Conservation (phyloP, 2,888 invertebrate species). For the Drosophila emarginata region DNA sequence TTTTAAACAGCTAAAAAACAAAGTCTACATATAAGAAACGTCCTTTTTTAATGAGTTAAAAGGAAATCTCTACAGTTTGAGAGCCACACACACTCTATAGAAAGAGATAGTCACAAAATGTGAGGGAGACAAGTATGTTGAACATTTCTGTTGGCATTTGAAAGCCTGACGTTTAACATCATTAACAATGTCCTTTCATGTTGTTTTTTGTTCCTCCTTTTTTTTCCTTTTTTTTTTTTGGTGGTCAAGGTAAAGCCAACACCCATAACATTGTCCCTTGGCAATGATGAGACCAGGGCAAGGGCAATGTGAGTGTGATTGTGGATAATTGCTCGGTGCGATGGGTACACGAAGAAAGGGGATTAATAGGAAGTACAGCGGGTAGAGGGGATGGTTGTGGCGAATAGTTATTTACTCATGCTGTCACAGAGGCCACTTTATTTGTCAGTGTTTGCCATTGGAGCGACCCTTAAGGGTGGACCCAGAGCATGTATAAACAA, state of each 20-base stretch:
- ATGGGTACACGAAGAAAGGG: neutral
- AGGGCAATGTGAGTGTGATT: constrained; percentile 27
- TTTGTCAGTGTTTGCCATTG: constrained; percentile 11
- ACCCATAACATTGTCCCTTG: constrained; percentile 35
- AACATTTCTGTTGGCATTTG: neutral
- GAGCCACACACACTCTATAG: neutral
- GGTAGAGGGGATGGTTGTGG: neutral
- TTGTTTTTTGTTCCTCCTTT: constrained; percentile 12
- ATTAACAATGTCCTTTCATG: constrained; percentile 60
- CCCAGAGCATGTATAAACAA: constrained; percentile 37
- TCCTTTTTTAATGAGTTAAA: neutral
- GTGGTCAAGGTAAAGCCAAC: constrained; percentile 61
- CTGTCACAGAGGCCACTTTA: constrained; percentile 8
- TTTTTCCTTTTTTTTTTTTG: neutral
- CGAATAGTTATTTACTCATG: constrained; percentile 22
- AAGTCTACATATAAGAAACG: neutral
- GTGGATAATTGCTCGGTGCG: constrained; percentile 17
- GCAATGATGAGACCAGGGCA: constrained; percentile 26
- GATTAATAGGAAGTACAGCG: neutral
- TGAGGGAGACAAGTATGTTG: neutral
- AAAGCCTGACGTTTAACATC: constrained; percentile 45
- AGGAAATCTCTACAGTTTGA: neutral
- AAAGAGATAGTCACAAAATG: neutral
- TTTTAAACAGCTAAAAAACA: no score
- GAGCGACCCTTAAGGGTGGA: constrained; percentile 10